Evolutionary conservation across 2,113 vertebrate genomes (phyloP).

Genomic region (Prietella phreatophila): DNA sequence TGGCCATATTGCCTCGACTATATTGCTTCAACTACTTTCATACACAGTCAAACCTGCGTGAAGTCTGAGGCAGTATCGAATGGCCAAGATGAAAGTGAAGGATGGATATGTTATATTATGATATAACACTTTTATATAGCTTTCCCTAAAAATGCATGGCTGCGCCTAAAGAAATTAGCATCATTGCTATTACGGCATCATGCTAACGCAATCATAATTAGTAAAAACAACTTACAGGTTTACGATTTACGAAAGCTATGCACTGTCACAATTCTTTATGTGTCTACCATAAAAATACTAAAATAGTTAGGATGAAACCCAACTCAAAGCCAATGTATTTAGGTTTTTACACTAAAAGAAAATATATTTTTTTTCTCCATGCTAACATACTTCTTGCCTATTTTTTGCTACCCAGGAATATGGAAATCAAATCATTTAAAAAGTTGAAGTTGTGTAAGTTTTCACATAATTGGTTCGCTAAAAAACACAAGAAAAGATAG

Average conservation of each 20-base stretch:
- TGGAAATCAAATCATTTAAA: background rate
- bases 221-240: background rate
- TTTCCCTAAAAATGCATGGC: background rate
- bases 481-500: no score
- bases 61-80: background rate
- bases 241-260: background rate
- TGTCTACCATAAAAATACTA: background rate
- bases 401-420: background rate
- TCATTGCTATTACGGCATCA: background rate
- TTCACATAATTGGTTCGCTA: no score
- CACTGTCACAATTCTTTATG: background rate
- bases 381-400: background rate
- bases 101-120: background rate
- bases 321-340: background rate
- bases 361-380: background rate
- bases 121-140: background rate
- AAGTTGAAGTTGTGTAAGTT: no score
- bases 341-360: background rate
- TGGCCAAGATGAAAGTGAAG: constrained; percentile 10
- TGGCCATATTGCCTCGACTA: background rate
- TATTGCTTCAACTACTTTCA: background rate
- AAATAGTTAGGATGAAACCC: background rate
- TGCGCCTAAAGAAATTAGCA: background rate
- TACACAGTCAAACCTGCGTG: background rate
- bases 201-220: background rate